phyloP scores from a whole-genome alignment of 92 coral and sea anemone genomes.

The Epizoanthus rinbou region DNA sequence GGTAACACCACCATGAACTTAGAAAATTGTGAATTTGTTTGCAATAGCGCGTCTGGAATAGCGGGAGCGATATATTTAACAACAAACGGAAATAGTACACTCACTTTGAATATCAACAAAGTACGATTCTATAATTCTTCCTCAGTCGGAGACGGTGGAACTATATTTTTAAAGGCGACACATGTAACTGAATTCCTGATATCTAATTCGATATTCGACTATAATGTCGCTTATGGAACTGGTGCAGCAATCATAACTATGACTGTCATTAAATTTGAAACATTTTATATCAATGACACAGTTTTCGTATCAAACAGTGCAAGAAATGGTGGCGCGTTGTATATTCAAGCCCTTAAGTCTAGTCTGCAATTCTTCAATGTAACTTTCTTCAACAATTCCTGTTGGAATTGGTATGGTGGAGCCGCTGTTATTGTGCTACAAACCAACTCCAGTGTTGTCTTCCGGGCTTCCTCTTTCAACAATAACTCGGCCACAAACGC shows the following conservation, averaged over 20 bases:
- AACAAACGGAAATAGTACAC: too few species aligned
- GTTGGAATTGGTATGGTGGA: not conserved
- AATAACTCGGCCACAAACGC: conserved; percentile 15
- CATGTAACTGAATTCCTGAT: conserved; percentile 6
- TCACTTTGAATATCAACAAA: not conserved
- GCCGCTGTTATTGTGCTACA: conserved; percentile 2
- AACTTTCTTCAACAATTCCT: conserved; percentile 21
- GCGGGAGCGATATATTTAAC: conserved; percentile 30
- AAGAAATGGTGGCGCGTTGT: conserved; percentile 9
- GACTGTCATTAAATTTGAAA: not conserved
- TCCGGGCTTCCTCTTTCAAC: conserved; percentile 19
- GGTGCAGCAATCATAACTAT: not conserved
- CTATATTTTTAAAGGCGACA: not conserved
- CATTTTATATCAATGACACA: not conserved
- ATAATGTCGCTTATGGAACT: not conserved
- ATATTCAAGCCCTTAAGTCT: not conserved
- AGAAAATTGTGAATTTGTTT: conserved; percentile 9
- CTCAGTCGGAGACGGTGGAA: not conserved
- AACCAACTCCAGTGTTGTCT: not conserved
- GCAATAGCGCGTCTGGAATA: conserved; percentile 28
- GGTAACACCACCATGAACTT: not conserved
- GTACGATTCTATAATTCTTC: conserved; percentile 23
- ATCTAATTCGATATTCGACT: not conserved
- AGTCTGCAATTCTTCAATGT: not conserved
- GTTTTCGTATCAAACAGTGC: conserved; percentile 1